Evolutionary conservation across 2,888 invertebrate species (phyloP), one percentile per base, ranked within the genome.

Genomic region (Julus scanicus): DNA sequence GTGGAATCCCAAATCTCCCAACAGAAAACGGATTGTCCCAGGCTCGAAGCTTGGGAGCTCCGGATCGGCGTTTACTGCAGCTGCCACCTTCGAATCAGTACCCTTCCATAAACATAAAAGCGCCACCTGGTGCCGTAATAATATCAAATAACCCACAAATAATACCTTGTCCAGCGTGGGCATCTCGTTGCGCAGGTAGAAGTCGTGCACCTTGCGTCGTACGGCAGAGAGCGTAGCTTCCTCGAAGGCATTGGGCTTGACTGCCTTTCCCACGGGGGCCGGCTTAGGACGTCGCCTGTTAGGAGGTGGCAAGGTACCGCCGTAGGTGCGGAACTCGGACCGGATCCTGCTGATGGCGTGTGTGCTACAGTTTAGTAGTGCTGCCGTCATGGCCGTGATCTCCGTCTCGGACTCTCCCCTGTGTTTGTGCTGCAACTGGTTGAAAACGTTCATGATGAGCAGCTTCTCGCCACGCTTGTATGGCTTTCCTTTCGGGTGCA

Each of bases 181-280:
- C 37, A 85, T n/a, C 37, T 85, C 85, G 85, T 85, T 85, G 5
- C 85, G 6, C 37, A 20, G 29, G 85, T 29, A 85, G 40, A 85
- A 85, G 6, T 29, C 40, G 85, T 85, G 40, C 5, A 85, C 40
- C 8, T 39, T 85, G 6, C 40, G 4, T 8, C 85, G 85, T 8
- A 85, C 39, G 85, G 85, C 37, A 29, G 17, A 29, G 6, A 85
- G 13, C 29, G 85, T 85, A 4, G 20, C 20, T 8, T 40, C 85
- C 17, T 39, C 85, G 85, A 29, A 85, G 13, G 37, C 80, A 37
- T 80, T 80, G 37, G 13, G 80, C 37, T 37, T 20, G 6, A 29
- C 37, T 8, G 20, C 20, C 80, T 80, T 80, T 5, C 80, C 80
- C 20, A 80, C 37, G 5, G 20, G 20, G 13, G 20, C 37, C 20